Percentiles rank a stretch among this genome's conserved stretches.
phyloP scores from a whole-genome alignment of 2,888 invertebrate genomes.

The Parascotia fuliginaria region DNA sequence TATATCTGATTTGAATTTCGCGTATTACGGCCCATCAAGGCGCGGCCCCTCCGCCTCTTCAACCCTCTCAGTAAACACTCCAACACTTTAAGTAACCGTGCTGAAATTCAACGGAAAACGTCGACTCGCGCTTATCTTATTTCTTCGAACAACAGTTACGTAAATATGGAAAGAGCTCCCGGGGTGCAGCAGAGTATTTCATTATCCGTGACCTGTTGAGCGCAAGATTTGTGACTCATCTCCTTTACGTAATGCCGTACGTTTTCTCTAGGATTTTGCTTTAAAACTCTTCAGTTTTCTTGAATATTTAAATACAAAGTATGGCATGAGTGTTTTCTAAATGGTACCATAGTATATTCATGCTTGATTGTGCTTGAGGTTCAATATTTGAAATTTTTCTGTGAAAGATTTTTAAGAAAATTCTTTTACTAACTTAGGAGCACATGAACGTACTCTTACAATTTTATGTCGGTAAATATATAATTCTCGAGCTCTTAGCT shows the following conservation, averaged over 20 bases:
- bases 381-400: conserved; percentile 8
- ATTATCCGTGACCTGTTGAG: conserved; percentile 83
- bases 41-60: conserved; percentile 41
- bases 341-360: conserved; percentile 13
- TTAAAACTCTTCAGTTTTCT: conserved; percentile 28
- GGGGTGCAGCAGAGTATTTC: conserved; percentile 73
- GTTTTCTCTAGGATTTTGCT: conserved; percentile 50
- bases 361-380: conserved; percentile 7
- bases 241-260: conserved; percentile 59
- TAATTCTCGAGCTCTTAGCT: conserved; percentile 65
- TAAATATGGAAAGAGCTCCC: conserved; percentile 76
- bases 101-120: conserved; percentile 67
- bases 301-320: conserved; percentile 17
- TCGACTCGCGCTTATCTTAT: conserved; percentile 69
- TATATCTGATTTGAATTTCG: conserved; percentile 82
- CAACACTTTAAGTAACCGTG: conserved; percentile 69
- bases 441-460: conserved; percentile 37
- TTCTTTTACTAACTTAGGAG: conserved; percentile 23
- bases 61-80: conserved; percentile 69
- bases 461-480: conserved; percentile 65
- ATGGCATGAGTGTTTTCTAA: conserved; percentile 10
- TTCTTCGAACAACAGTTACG: conserved; percentile 74
- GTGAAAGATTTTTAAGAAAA: conserved; percentile 11
- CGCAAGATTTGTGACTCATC: conserved; percentile 76
- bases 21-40: conserved; percentile 69